Evolutionary conservation across 2,797 vertebrate species (phyloP).

Genomic region (Peromyscus melanophrys): DNA sequence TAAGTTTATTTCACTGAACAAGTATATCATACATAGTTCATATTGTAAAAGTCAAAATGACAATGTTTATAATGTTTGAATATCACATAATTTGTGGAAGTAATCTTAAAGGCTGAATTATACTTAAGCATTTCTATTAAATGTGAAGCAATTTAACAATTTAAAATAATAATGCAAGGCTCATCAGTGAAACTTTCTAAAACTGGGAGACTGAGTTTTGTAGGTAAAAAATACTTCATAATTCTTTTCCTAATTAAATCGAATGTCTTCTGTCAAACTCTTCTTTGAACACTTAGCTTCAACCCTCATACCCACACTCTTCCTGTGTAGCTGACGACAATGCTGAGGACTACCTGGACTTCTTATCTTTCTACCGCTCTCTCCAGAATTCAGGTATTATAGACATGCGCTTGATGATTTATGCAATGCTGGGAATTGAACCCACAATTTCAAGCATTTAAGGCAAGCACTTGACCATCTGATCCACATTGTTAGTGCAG

Average conservation of each 20-base stretch:
- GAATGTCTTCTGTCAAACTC: background rate
- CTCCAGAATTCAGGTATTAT: background rate
- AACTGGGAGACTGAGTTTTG: background rate
- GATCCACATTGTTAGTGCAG: too few relatives aligned
- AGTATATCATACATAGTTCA: background rate
- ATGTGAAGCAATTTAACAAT: background rate
- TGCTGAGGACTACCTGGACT: background rate
- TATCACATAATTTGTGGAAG: background rate
- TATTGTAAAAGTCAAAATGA: background rate
- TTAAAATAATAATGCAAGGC: background rate
- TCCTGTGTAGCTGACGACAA: background rate
- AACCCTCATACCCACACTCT: background rate
- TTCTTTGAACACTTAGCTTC: background rate
- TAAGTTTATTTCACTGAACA: background rate
- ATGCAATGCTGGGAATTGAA: background rate
- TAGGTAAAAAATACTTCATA: background rate
- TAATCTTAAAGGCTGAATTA: background rate
- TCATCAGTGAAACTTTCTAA: background rate
- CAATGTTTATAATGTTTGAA: background rate
- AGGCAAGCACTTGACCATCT: background rate
- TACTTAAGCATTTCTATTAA: background rate
- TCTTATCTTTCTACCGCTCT: background rate
- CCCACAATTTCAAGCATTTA: background rate
- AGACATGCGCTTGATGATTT: background rate
- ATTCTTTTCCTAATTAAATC: background rate